Evolutionary conservation across 2,888 invertebrate genomes (phyloP), one percentile per base, ranked within the genome.

Genomic region (Geotrupes spiniger): DNA sequence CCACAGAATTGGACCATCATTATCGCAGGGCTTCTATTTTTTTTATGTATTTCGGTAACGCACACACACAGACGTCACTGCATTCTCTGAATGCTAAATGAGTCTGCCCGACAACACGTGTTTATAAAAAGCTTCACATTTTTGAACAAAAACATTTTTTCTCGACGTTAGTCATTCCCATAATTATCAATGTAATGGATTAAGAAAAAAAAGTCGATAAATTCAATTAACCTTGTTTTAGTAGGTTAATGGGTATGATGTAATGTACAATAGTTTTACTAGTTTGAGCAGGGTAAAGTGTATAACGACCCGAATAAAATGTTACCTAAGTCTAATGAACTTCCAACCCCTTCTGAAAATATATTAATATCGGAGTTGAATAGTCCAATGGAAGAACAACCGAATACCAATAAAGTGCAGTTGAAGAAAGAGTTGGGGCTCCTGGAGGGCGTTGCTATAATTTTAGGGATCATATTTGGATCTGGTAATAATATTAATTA

Each of bases 381-480:
- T 11, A 28, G 21, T 14, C n/a, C 31, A 25, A 10, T 11, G 9
- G 45, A 50, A 10, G 49, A 41, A 15, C n/a, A 28, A 5, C 10
- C 11, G 3, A 2, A 39, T n/a, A 17, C n/a, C 1, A 25, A 37
- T 28, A 52, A 74, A 31, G 81, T 89, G 11, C 82, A 83, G 68
- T 85, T 96, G 80, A 90, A 92, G 65, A 92, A 93, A 69, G 87
- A 92, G 67, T 78, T 96, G 11, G 94, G 94, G 0, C 75, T 96
- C 36, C 74, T 92, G 4, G 94, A 94, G 76, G 95, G 95, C 6
- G 89, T 95, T 11, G 92, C 94, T 26, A 92, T 96, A 57, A 96
- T 96, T 65, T 77, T 95, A 51, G 96, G 96, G 46, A 90, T 93
- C 45, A 95, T 96, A 62, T 89, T 94, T 64, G 98, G 98, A 10